These are phyloP conservation scores for Magallana gigas DNA, from an alignment of 1,140 invertebrate genomes.

Conservation along the genomic window DNA sequence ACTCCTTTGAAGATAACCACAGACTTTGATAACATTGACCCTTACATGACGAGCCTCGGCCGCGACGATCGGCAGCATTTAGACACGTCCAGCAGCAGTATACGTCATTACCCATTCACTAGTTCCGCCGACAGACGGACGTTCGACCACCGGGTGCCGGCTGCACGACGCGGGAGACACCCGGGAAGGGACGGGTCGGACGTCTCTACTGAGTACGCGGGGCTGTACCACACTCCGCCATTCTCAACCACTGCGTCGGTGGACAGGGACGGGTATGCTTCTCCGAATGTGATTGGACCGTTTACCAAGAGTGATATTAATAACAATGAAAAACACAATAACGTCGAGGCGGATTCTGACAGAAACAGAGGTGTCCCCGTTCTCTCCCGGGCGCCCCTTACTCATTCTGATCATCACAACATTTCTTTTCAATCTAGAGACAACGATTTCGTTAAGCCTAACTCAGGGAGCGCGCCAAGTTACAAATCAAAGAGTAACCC, in stretches of 20 bases:
- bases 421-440: conserved; percentile 37
- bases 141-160: background rate
- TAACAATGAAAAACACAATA: conserved; percentile 49
- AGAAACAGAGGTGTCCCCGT: conserved; percentile 62
- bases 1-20: conserved; percentile 38
- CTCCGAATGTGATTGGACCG: conserved; percentile 34
- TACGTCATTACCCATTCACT: conserved; percentile 12
- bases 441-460: conserved; percentile 14
- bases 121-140: conserved; percentile 49
- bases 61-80: conserved; percentile 36
- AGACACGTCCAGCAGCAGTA: background rate
- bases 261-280: conserved; percentile 50
- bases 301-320: conserved; percentile 54
- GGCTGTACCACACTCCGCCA: conserved; percentile 54
- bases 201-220: conserved; percentile 52
- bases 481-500: conserved; percentile 25
- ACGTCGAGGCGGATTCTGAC: conserved; percentile 30
- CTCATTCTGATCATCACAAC: conserved; percentile 61
- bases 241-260: conserved; percentile 39
- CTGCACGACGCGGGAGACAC: background rate
- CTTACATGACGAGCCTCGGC: conserved; percentile 52
- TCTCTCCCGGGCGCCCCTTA: conserved; percentile 66
- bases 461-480: background rate
- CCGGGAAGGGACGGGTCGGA: conserved; percentile 42
- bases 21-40: conserved; percentile 52